Conservation (phyloP, 2,113 vertebrate species). For the Thoracochromis brauschi region DNA sequence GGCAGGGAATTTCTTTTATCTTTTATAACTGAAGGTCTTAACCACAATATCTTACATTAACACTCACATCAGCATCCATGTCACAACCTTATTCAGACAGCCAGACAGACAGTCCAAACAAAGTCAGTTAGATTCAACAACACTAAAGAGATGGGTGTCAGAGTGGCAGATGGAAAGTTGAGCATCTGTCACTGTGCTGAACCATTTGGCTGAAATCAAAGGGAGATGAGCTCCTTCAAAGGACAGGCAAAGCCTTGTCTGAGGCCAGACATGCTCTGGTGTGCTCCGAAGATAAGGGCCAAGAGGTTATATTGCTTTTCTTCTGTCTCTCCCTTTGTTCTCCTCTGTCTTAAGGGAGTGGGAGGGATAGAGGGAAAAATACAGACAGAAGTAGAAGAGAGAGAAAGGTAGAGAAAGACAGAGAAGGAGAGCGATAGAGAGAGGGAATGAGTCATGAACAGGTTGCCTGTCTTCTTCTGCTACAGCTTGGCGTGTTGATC, state of each 20-base stretch:
- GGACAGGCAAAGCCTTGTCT: conserved; percentile 37
- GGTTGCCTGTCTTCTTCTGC: conserved; percentile 34
- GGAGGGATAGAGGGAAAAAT: not conserved
- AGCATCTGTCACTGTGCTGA: conserved; percentile 50
- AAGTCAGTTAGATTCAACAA: conserved; percentile 45
- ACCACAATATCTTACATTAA: conserved; percentile 16
- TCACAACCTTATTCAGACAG: conserved; percentile 26
- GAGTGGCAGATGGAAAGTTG: conserved; percentile 55
- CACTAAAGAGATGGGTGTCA: conserved; percentile 50
- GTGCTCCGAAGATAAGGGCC: conserved; percentile 40
- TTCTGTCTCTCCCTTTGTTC: conserved; percentile 52
- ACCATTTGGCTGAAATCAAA: conserved; percentile 61
- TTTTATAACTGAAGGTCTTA: not conserved
- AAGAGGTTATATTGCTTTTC: conserved; percentile 61
- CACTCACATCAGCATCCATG: conserved; percentile 33
- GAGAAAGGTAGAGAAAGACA: not conserved
- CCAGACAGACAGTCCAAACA: conserved; percentile 43
- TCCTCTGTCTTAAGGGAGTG: conserved; percentile 31
- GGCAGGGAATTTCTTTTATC: not conserved
- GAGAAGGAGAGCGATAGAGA: not conserved
- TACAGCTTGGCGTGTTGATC: conserved; percentile 35
- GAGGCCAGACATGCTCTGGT: conserved; percentile 53
- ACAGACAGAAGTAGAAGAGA: not conserved
- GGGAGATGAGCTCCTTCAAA: conserved; percentile 60
- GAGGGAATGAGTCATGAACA: conserved; percentile 17